Conservation (phyloP, 1,140 invertebrate species). For the Melipona quadrifasciata region DNA sequence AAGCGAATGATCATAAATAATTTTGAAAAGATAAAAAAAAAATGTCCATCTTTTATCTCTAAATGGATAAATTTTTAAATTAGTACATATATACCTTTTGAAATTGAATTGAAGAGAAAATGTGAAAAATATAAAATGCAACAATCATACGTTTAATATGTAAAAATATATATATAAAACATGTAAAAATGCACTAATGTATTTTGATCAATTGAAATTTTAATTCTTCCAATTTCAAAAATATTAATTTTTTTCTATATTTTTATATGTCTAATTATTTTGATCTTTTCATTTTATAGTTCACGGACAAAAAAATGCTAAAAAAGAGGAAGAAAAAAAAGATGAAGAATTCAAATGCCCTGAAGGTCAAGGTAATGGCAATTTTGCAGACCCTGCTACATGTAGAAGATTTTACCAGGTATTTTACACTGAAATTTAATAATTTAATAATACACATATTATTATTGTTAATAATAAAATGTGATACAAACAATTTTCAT, state of each 20-base stretch:
- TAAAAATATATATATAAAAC: not conserved
- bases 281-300: conserved; percentile 9
- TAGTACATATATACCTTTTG: no score
- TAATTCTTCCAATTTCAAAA: no score
- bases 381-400: conserved; percentile 94
- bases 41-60: no score
- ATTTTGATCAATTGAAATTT: no score
- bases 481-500: not conserved
- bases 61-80: no score
- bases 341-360: conserved; percentile 88
- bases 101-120: not conserved
- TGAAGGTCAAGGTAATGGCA: conserved; percentile 90
- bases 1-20: no score
- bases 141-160: not conserved
- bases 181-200: no score
- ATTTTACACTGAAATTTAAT: conserved; percentile 32
- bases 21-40: no score
- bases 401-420: conserved; percentile 95
- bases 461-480: not conserved
- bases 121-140: not conserved
- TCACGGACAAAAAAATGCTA: conserved; percentile 33
- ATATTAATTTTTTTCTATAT: no score
- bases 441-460: not conserved
- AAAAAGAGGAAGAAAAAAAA: conserved; percentile 83
- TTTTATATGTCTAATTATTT: no score